phyloP scores from a whole-genome alignment of 2,888 invertebrate genomes.

The Pterostichus niger region DNA sequence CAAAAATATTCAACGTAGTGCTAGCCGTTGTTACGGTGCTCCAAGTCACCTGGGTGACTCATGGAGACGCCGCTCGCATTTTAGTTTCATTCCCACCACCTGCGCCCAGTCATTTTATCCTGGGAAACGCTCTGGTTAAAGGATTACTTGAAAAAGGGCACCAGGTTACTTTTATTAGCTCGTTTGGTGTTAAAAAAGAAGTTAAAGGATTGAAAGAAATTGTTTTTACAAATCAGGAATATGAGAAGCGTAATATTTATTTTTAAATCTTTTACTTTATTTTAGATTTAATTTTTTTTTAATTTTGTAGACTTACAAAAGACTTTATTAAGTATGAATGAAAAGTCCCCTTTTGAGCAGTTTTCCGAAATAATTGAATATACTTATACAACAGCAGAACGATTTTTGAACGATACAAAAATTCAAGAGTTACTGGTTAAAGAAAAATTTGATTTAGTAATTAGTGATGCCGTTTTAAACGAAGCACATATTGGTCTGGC shows the following conservation, averaged over 20 bases:
- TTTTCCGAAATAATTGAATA: not conserved
- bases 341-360: not conserved
- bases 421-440: slow-evolving; percentile 72
- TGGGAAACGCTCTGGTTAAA: slow-evolving; percentile 8
- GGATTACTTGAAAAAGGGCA: slow-evolving; percentile 24
- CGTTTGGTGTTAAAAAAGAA: not conserved
- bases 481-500: slow-evolving; percentile 77
- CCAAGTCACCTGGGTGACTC: not conserved
- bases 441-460: slow-evolving; percentile 75
- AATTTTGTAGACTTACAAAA: slow-evolving; percentile 5
- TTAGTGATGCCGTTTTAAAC: slow-evolving; percentile 78
- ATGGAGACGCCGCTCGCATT: slow-evolving; percentile 13
- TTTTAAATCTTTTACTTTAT: not conserved
- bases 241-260: not conserved
- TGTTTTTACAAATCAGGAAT: not conserved
- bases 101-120: slow-evolving; percentile 21
- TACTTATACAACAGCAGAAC: slow-evolving; percentile 60
- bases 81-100: slow-evolving; percentile 19
- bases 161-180: slow-evolving; percentile 36
- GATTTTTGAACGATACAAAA: slow-evolving; percentile 70
- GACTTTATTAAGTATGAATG: not conserved
- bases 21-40: not conserved
- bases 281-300: not conserved
- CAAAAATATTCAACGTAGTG: not conserved
- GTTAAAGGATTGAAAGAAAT: slow-evolving; percentile 16